A percentile compares a stretch with the other conserved stretches of the same genome.
phyloP scores from a whole-genome alignment of 2,797 vertebrate genomes.

The Tangara arthus region DNA sequence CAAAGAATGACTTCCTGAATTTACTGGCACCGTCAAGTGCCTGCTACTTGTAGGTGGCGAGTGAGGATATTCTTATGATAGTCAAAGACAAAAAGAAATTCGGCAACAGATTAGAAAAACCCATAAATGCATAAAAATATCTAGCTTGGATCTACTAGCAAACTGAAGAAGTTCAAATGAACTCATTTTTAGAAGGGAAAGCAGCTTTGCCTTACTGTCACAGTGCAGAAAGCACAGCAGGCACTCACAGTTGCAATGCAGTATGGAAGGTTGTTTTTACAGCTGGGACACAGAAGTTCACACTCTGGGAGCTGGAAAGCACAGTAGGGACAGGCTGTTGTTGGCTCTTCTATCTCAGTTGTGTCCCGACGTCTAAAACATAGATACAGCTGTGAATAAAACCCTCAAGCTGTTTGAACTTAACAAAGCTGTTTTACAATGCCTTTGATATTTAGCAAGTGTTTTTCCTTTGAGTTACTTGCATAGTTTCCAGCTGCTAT shows the following conservation, averaged over 20 bases:
- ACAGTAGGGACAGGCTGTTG: slow-evolving; percentile 88
- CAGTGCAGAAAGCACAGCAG: neutral
- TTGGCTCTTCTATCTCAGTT: slow-evolving; percentile 87
- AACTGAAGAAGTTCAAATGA: neutral
- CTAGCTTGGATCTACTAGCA: neutral
- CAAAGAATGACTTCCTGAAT: neutral
- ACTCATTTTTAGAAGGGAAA: neutral
- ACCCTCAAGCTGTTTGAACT: neutral
- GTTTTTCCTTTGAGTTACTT: neutral
- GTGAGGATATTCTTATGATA: neutral
- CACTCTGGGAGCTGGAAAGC: slow-evolving; percentile 87
- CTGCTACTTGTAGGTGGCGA: neutral
- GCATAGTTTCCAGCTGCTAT: neutral
- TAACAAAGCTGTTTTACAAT: neutral
- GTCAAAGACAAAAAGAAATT: neutral
- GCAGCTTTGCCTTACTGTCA: neutral
- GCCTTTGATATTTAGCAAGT: neutral
- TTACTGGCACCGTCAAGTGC: neutral
- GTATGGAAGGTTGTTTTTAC: slow-evolving; percentile 95
- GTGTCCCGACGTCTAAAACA: slow-evolving; percentile 84
- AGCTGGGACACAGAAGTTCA: slow-evolving; percentile 90
- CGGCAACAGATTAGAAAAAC: neutral
- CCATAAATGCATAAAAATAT: neutral
- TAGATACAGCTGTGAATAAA: neutral
- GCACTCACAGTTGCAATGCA: slow-evolving; percentile 90